Conservation (phyloP, 2,888 invertebrate genomes). For the Orthosia cruda region DNA sequence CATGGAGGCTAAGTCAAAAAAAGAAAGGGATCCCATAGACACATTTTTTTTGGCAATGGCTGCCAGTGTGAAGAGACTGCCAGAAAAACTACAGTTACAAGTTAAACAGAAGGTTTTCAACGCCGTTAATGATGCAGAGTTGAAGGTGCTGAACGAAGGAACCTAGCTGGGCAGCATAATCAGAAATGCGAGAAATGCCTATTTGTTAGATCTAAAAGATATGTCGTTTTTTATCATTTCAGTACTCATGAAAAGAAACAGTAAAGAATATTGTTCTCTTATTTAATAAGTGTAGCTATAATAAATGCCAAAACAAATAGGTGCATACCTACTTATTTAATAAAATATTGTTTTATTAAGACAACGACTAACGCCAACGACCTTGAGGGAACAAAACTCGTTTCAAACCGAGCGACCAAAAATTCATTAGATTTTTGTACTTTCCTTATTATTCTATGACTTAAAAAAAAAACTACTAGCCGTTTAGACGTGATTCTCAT, state of each 20-base stretch:
- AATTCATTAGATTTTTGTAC: too few relatives aligned
- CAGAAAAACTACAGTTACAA: slow-evolving; percentile 34
- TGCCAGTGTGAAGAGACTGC: slow-evolving; percentile 42
- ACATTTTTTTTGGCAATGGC: slow-evolving; percentile 41
- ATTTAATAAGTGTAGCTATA: background rate
- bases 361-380: too few relatives aligned
- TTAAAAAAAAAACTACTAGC: too few relatives aligned
- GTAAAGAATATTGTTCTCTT: slow-evolving; percentile 1
- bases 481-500: too few relatives aligned
- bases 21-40: slow-evolving; percentile 43
- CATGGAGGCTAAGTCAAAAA: slow-evolving; percentile 17
- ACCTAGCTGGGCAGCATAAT: background rate
- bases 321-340: background rate
- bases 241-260: too few relatives aligned
- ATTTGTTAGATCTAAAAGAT: background rate
- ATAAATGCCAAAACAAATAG: slow-evolving; percentile 12
- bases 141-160: slow-evolving; percentile 31
- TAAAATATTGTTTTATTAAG: background rate
- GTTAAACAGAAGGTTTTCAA: slow-evolving; percentile 40
- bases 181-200: background rate
- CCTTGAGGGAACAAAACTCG: too few relatives aligned
- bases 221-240: background rate
- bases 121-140: slow-evolving; percentile 21
- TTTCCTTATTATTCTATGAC: too few relatives aligned
- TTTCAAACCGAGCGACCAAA: too few relatives aligned